Evolutionary conservation across 2,888 invertebrate species (phyloP).

Genomic region (Nomada ruficornis): DNA sequence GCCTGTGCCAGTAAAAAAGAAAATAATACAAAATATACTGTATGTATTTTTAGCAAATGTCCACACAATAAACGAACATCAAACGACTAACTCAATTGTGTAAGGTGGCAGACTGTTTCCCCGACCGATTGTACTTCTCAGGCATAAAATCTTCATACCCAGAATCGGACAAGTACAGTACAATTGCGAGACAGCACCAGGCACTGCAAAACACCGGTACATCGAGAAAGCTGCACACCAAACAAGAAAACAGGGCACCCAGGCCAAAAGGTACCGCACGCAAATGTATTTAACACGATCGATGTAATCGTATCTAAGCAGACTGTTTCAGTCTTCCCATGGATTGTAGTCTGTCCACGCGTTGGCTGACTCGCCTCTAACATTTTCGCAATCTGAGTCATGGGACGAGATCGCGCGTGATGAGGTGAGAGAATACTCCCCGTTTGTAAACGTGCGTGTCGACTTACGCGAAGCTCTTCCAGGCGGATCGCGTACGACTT

Average conservation of each 20-base stretch:
- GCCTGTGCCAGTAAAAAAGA: no score
- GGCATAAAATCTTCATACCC: no score
- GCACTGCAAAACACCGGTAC: no score
- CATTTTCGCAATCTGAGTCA: constrained; percentile 63
- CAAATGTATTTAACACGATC: constrained; percentile 1
- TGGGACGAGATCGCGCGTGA: constrained; percentile 37
- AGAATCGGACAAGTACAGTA: no score
- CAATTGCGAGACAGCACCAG: no score
- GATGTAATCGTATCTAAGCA: constrained; percentile 16
- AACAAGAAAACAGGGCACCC: background rate
- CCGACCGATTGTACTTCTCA: no score
- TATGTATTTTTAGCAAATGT: no score
- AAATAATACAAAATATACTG: no score
- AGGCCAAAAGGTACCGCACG: no score
- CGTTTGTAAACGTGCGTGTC: constrained; percentile 44
- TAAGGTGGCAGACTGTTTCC: no score
- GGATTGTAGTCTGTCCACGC: background rate
- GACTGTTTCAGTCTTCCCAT: background rate
- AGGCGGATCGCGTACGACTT: constrained; percentile 25
- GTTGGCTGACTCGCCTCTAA: constrained; percentile 14
- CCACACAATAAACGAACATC: no score
- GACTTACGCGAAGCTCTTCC: constrained; percentile 40
- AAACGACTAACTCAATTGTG: no score
- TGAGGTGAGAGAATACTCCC: constrained; percentile 41
- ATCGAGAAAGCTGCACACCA: background rate